Evolutionary conservation across 2,888 invertebrate genomes (phyloP).

Genomic region (Dicranocentrus wangi): DNA sequence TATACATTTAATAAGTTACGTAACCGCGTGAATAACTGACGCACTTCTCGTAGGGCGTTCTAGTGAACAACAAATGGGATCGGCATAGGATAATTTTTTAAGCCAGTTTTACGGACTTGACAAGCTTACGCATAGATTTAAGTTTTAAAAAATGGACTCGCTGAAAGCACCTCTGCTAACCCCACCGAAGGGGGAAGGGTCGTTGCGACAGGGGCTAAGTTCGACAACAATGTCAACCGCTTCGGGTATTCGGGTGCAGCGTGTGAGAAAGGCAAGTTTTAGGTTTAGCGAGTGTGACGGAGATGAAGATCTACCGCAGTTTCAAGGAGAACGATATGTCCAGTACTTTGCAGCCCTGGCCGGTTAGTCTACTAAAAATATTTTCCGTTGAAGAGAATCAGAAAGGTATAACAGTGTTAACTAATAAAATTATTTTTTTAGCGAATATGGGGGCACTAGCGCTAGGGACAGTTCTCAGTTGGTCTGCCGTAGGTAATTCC

Average conservation of each 20-base stretch:
- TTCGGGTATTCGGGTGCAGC: conserved; percentile 35
- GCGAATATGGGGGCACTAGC: conserved; percentile 70
- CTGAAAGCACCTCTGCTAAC: neutral
- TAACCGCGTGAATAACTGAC: too few species aligned
- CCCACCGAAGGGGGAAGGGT: conserved; percentile 10
- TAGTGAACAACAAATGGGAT: too few species aligned
- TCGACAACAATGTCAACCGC: conserved; percentile 8
- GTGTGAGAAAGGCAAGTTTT: conserved; percentile 40
- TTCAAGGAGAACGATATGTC: conserved; percentile 52
- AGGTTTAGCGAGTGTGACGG: conserved; percentile 65
- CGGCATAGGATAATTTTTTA: too few species aligned
- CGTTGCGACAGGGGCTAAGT: neutral
- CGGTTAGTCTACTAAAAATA: conserved; percentile 32
- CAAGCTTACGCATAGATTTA: too few species aligned
- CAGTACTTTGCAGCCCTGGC: conserved; percentile 69
- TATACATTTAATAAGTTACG: too few species aligned
- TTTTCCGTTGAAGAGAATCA: neutral
- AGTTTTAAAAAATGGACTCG: too few species aligned
- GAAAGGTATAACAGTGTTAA: neutral
- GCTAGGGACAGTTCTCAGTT: conserved; percentile 67
- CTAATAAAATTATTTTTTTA: conserved; percentile 25
- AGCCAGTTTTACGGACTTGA: too few species aligned
- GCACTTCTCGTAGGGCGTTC: too few species aligned
- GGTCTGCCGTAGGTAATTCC: conserved; percentile 67
- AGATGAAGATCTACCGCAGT: conserved; percentile 63